Conservation (phyloP, 2,888 invertebrate species). For the Kuschelorhynchus macadamiae region DNA sequence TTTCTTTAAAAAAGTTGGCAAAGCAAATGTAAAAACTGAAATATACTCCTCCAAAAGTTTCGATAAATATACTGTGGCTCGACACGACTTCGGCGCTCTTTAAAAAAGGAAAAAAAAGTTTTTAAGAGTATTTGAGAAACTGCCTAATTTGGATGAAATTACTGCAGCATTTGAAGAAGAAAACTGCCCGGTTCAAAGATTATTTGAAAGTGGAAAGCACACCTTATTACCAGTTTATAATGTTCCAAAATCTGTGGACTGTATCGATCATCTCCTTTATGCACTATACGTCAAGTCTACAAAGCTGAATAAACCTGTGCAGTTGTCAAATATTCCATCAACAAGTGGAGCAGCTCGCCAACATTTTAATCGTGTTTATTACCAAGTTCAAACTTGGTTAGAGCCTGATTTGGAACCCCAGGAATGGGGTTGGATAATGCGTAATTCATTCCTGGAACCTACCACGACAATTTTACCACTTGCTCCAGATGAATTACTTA, state of each 20-base stretch:
- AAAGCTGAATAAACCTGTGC: too few species aligned
- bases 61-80: constrained; percentile 46
- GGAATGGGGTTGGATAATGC: too few species aligned
- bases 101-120: constrained; percentile 55
- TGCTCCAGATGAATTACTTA: too few species aligned
- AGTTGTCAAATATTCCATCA: too few species aligned
- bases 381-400: too few species aligned
- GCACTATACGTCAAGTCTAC: neutral
- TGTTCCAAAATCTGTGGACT: constrained; percentile 56
- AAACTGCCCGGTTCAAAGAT: constrained; percentile 61
- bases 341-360: too few species aligned
- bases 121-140: constrained; percentile 57
- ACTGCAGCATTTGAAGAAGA: constrained; percentile 60
- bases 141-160: constrained; percentile 57
- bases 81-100: constrained; percentile 57
- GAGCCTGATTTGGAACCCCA: too few species aligned
- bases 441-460: too few species aligned
- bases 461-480: too few species aligned
- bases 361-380: too few species aligned
- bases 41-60: constrained; percentile 51
- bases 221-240: constrained; percentile 55
- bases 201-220: constrained; percentile 56
- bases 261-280: neutral
- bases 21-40: constrained; percentile 50
- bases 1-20: constrained; percentile 59